phyloP scores from a whole-genome alignment of 2,888 invertebrate species.

The Hemaris fuciformis region DNA sequence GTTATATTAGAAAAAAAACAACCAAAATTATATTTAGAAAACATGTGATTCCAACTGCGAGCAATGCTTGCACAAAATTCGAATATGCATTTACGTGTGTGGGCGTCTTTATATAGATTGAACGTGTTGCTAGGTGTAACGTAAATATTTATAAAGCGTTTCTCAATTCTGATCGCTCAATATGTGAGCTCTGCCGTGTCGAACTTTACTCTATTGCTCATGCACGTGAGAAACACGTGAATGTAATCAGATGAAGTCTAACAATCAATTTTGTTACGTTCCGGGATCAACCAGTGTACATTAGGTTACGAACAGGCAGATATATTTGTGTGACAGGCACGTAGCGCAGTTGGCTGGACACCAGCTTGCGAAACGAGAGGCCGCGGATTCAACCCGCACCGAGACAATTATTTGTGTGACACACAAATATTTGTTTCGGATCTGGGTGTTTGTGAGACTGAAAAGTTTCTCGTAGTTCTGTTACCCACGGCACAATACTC shows the following conservation, averaged over 20 bases:
- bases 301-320: neutral
- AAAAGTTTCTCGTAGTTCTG: too few species aligned
- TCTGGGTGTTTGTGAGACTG: too few species aligned
- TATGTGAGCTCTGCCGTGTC: neutral
- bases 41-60: neutral
- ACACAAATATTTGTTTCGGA: too few species aligned
- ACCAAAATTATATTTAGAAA: neutral
- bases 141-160: neutral
- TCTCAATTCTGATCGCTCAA: neutral
- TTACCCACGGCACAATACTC: too few species aligned
- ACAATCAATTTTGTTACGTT: neutral
- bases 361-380: too few species aligned
- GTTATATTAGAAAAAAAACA: too few species aligned
- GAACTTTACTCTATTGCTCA: neutral
- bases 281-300: too few species aligned
- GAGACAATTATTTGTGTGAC: too few species aligned
- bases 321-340: neutral
- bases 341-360: too few species aligned
- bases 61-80: too few species aligned
- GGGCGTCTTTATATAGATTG: neutral
- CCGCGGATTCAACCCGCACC: neutral
- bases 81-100: neutral
- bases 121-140: neutral
- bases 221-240: neutral
- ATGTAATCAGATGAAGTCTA: neutral